Conservation (phyloP, 2,888 invertebrate species). For the Spilarctia lutea region DNA sequence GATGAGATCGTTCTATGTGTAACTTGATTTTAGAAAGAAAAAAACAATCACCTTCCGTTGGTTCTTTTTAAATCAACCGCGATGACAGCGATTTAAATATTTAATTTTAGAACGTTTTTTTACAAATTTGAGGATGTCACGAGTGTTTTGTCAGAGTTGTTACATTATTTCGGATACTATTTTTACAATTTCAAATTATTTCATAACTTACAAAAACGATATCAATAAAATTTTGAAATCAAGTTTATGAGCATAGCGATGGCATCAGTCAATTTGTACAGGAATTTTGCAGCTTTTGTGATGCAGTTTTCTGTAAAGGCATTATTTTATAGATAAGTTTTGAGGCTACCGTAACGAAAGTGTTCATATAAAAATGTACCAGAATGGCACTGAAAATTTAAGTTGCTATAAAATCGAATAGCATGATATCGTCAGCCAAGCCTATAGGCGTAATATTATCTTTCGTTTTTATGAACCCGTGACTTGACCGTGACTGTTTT, state of each 20-base stretch:
- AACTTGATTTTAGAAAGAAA: conserved; percentile 53
- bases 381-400: conserved; percentile 6
- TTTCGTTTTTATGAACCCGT: not conserved
- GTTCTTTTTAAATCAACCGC: conserved; percentile 62
- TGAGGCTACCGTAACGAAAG: conserved; percentile 13
- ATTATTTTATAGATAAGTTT: conserved; percentile 7
- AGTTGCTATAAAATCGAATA: conserved; percentile 5
- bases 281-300: not conserved
- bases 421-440: not conserved
- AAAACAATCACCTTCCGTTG: conserved; percentile 68
- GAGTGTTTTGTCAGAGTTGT: conserved; percentile 43
- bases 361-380: conserved; percentile 4
- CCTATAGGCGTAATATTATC: not conserved
- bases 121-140: conserved; percentile 50
- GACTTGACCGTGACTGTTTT: not conserved
- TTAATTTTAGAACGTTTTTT: conserved; percentile 58
- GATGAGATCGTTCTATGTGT: conserved; percentile 64
- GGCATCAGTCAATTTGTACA: conserved; percentile 2
- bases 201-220: not conserved
- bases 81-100: conserved; percentile 62
- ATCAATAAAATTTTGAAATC: conserved; percentile 8
- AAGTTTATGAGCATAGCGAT: conserved; percentile 7
- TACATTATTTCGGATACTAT: not conserved
- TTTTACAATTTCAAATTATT: conserved; percentile 1
- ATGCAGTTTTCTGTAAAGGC: not conserved